Base-by-base conservation (phyloP, 2,113 vertebrate genomes). In the Tychaedon coryphoeus region DNA sequence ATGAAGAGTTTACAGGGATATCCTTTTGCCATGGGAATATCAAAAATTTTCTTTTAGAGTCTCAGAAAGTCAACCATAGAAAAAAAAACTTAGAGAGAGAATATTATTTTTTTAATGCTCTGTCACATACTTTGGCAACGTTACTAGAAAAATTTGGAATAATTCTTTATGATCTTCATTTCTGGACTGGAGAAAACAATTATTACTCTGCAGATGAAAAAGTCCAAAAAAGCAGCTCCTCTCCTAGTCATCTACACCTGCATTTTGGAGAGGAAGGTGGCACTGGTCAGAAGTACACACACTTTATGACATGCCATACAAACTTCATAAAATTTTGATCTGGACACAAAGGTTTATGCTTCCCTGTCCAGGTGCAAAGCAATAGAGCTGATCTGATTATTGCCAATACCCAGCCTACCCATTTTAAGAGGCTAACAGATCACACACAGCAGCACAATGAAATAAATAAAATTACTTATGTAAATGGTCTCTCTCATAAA, bases 201-300 rank as follows among this genome's bases (percentile, higher is more conserved):
- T 38, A 86, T 91, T 97, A 77, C 42, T 87, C 58, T 96, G 51
- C 48, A 90, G 33, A 83, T 91, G 50, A 94, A 95, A 96, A 75
- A 91, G 61, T n/a, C 72, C 78, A 77, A 96, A 91, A 70, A 80
- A 2, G 4, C 8, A 75, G 14, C 29, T 54, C 10, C 12, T 47
- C 8, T 61, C 12, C 12, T 29, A 38, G 23, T 45, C 50, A 85
- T 38, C 38, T 3, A 19, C 23, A 36, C 2, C 57, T 83, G 25
- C 17, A 45, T 69, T 72, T 62, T 90, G 38, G 14, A 22, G 29
- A 66, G 16, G 23, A 90, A 85, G 4, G 12, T 67, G 28, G 7
- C 12, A 15, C 26, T 82, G 12, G 22, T 42, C 31, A 69, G 65
- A 90, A 78, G 60, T 33, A 6, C 12, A 14, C 9, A 43, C 10